Conservation (phyloP, 2,113 vertebrate genomes). For the Corythornis vintsioides region DNA sequence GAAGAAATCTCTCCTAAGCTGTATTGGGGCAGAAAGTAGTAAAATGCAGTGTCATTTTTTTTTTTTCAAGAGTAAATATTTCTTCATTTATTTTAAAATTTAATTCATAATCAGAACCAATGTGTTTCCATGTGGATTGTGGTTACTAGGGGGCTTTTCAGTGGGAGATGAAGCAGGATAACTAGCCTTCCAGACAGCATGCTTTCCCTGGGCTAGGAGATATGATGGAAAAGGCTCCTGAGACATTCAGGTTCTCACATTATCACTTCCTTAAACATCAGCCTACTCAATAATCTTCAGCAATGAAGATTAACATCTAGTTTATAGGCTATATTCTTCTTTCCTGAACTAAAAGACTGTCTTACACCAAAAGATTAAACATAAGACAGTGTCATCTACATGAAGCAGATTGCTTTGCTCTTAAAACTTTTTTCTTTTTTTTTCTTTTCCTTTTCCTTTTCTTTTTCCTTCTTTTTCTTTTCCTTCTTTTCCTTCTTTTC, state of each 20-base stretch:
- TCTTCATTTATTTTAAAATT: background rate
- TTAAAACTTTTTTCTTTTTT: too few relatives aligned
- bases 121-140: background rate
- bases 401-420: background rate
- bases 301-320: background rate
- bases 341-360: background rate
- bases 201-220: background rate
- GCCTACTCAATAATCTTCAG: background rate
- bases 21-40: background rate
- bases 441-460: too few relatives aligned
- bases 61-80: background rate
- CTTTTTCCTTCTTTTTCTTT: too few relatives aligned
- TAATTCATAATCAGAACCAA: background rate
- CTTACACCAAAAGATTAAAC: background rate
- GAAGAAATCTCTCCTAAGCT: background rate
- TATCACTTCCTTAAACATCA: background rate
- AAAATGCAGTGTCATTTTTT: background rate
- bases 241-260: background rate
- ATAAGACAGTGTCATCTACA: background rate
- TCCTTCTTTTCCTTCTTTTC: too few relatives aligned
- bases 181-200: background rate
- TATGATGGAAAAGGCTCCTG: background rate
- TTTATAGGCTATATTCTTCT: background rate
- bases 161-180: background rate
- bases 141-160: background rate